Evolutionary conservation across 2,113 vertebrate species (phyloP).

Genomic region (Hypanus sabinus): DNA sequence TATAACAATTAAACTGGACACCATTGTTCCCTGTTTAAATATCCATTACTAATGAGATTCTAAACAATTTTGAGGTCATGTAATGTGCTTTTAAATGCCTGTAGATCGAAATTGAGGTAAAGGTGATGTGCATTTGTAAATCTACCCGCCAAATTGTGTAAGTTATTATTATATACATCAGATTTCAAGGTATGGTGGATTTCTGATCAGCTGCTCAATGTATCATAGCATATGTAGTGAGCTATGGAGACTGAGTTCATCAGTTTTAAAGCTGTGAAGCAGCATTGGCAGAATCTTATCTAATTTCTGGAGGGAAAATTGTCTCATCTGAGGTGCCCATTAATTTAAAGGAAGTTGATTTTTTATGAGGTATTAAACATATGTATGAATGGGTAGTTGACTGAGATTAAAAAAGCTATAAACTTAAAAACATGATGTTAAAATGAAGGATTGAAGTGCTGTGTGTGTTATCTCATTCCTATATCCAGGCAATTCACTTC

Average conservation of each 20-base stretch:
- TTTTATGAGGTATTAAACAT: neutral
- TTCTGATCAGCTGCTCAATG: neutral
- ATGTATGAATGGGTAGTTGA: neutral
- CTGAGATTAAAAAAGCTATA: neutral
- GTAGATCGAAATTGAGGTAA: neutral
- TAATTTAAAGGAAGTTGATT: neutral
- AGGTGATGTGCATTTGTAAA: neutral
- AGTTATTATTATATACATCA: neutral
- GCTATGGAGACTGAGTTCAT: neutral
- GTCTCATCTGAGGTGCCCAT: neutral
- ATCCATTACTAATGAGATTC: slow-evolving; percentile 36
- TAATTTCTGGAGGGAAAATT: neutral
- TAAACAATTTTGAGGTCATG: neutral
- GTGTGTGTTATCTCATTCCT: neutral
- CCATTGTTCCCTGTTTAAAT: neutral
- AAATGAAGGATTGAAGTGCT: neutral
- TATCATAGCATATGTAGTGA: too few species aligned
- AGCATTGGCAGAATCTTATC: neutral
- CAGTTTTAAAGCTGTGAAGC: neutral
- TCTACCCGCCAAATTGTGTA: neutral
- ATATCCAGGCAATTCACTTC: neutral
- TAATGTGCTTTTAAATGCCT: neutral
- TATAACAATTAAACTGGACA: neutral
- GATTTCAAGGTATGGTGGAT: neutral
- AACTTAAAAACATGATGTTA: neutral